phyloP scores from a whole-genome alignment of 2,797 vertebrate genomes.

The Vultur gryphus region DNA sequence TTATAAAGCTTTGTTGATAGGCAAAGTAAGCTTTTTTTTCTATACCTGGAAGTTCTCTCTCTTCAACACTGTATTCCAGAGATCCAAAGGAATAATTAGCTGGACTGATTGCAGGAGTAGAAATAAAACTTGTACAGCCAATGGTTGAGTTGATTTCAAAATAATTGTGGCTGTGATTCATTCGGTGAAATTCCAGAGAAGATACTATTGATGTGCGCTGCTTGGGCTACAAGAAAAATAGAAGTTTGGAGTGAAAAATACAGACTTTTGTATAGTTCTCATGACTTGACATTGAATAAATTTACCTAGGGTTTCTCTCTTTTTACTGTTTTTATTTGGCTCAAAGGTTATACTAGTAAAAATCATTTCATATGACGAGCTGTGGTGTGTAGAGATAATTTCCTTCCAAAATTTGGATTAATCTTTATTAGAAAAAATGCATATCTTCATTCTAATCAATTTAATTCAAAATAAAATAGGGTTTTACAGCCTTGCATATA shows the following conservation, averaged over 20 bases:
- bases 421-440: background rate
- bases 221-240: slow-evolving; percentile 83
- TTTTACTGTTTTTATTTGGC: background rate
- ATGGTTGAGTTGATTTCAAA: slow-evolving; percentile 91
- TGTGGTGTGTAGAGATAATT: background rate
- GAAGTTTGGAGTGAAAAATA: slow-evolving; percentile 25
- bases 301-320: background rate
- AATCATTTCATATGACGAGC: background rate
- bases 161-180: slow-evolving; percentile 92
- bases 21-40: background rate
- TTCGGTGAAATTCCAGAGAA: slow-evolving; percentile 89
- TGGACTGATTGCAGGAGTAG: slow-evolving; percentile 85
- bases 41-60: slow-evolving; percentile 82
- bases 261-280: background rate
- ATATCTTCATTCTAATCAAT: slow-evolving; percentile 16
- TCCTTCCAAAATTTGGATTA: background rate
- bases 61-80: slow-evolving; percentile 83
- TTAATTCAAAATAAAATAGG: slow-evolving; percentile 23
- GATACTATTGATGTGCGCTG: slow-evolving; percentile 94
- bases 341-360: background rate
- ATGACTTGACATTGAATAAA: background rate
- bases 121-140: slow-evolving; percentile 88
- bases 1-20: background rate
- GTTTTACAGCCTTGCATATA: background rate
- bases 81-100: slow-evolving; percentile 86